Base-by-base conservation (phyloP, 2,888 invertebrate genomes). In the Hybos culiciformis region DNA sequence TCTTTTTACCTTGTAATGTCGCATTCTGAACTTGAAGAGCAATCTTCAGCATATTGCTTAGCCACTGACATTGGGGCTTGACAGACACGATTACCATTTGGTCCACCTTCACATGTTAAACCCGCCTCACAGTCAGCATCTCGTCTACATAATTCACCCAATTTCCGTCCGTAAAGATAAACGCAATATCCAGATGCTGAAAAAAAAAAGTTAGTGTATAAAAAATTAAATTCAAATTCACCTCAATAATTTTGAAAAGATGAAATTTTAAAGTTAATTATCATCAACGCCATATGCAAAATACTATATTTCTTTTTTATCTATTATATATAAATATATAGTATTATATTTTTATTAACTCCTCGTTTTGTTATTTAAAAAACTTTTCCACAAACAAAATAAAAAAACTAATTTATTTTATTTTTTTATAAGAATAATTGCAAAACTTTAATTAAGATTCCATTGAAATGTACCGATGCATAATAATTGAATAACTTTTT, bases 81-180 rank as follows among this genome's bases (percentile, higher is more conserved):
- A 68, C 88, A 90, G 3, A 85, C 80, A 59, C 83, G 77, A 20
- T 73, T 69, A 41, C 70, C 72, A 41, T 66, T 66, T 15, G 59
- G 56, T 4, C 77, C 75, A 1, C 54, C 50, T 48, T 80, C 77
- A 66, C 88, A 90, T 51, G 84, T 72, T 31, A 87, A 71, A 37
- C 87, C 88, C 37, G 83, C 78, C 54, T 85, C 85, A 51, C 88
- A 90, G 60, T 90, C 88, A 54, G 78, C 80, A 66, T 88, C 86
- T 39, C 81, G 71, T 56, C 80, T 76, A 47, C 88, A 90, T 8
- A 84, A 72, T 60, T 88, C 86, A 0, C 86, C 86, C 33, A 83
- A 77, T 53, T 85, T 82, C 18, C 83, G 71, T 0, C 85, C 87
- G 44, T 77, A 79, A 3, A 73, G 70, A 54, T 75, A 78, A 41